These are phyloP conservation scores for Gallinago paraguaiae DNA, from an alignment of 2,113 vertebrate species.

Conservation along the genomic window DNA sequence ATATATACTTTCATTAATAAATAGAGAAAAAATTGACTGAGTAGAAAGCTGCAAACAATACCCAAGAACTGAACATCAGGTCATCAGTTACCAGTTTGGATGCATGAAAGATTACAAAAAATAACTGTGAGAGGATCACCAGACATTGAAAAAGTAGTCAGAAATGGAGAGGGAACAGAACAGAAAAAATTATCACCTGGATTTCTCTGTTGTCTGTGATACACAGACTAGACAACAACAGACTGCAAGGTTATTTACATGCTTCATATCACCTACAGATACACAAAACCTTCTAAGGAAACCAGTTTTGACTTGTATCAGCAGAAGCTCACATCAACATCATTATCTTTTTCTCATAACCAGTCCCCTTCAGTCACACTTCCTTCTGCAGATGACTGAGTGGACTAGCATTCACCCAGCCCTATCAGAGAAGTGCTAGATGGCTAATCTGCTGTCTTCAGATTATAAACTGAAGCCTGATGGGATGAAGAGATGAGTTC, in stretches of 20 bases:
- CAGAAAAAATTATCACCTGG: neutral
- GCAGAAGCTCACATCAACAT: neutral
- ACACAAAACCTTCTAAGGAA: neutral
- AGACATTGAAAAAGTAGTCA: neutral
- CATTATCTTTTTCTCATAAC: neutral
- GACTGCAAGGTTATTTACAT: neutral
- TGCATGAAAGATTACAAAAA: neutral
- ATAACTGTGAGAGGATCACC: neutral
- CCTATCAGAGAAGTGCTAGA: neutral
- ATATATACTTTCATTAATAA: rapidly evolving
- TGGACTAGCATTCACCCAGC: neutral
- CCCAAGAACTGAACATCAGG: neutral
- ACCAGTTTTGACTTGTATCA: neutral
- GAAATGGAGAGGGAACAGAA: neutral
- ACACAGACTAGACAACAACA: neutral
- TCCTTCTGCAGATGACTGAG: neutral
- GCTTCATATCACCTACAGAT: neutral
- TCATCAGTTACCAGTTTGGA: neutral
- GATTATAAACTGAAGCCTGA: neutral
- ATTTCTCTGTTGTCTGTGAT: neutral
- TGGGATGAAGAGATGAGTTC: neutral
- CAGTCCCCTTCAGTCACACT: neutral
- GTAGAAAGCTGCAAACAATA: neutral
- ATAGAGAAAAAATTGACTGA: neutral
- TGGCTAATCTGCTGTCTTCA: neutral